These are phyloP conservation scores for Meleagris gallopavo DNA, from an alignment of 2,113 vertebrate species.

Conservation along the genomic window DNA sequence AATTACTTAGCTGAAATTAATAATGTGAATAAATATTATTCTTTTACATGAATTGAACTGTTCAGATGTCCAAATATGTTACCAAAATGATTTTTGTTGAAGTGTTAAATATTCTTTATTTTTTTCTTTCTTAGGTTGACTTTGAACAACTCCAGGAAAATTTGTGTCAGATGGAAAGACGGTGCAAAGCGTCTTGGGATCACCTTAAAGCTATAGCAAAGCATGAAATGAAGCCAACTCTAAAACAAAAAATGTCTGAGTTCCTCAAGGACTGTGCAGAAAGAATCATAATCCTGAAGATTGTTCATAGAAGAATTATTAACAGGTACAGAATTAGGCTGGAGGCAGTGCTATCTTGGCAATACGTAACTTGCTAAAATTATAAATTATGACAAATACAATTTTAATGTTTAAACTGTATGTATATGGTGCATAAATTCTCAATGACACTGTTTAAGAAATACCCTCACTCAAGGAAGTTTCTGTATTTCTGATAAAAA, in stretches of 20 bases:
- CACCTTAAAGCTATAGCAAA: slow-evolving; percentile 97
- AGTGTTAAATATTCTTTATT: slow-evolving; percentile 2
- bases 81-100: neutral
- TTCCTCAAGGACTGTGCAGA: slow-evolving; percentile 97
- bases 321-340: slow-evolving; percentile 84
- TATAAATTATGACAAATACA: neutral
- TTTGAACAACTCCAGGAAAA: slow-evolving; percentile 98
- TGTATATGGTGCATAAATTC: neutral
- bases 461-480: neutral
- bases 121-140: slow-evolving; percentile 86
- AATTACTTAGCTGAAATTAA: neutral
- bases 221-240: slow-evolving; percentile 92
- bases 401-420: neutral
- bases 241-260: slow-evolving; percentile 97
- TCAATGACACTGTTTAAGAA: neutral
- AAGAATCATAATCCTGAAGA: slow-evolving; percentile 96
- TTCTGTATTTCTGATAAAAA: neutral
- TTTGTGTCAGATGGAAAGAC: slow-evolving; percentile 93
- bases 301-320: slow-evolving; percentile 95
- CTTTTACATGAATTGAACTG: neutral
- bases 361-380: neutral
- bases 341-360: neutral
- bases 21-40: neutral
- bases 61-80: neutral
- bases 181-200: slow-evolving; percentile 99